Base-by-base conservation (phyloP, 2,797 vertebrate genomes). In the Mus spretus region DNA sequence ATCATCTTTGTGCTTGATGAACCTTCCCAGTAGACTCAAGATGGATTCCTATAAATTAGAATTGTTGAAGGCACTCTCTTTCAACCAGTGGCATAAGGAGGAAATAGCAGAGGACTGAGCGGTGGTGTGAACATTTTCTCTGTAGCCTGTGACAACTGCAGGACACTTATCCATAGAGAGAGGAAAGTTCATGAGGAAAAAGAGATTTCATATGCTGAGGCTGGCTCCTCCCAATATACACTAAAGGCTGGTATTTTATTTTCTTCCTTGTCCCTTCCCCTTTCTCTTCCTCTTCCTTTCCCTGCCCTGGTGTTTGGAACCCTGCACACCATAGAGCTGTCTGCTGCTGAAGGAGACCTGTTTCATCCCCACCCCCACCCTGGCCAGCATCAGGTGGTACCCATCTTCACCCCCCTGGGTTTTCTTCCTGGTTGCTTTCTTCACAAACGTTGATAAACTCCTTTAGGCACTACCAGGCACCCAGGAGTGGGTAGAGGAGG, bases 401-500 rank as follows among this genome's bases (percentile, higher is more conserved):
- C 92, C 63, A 3, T 79, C 80, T 91, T 63, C 86, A 75, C 67
- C 70, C 47, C 11, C 28, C 34, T n/a, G 31, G 12, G 5, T 74
- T 97, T 97, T 78, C 82, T 85, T 91, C 70, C 78, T 7, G 9
- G 22, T 37, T 26, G 12, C 40, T 87, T 97, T 97, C 91, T 65
- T 89, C 89, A 91, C 94, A 79, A 34, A 28, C 55, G 44, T 84
- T 95, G 77, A 2, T 96, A 94, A 97, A 97, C 85, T 94, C 63
- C 89, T 96, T 44, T 44, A 50, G 67, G 94, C 92, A 85, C 97
- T 94, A 92, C 97, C 28, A 95, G 59, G 70, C 83, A 14, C 19
- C 63, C 70, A 57, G 96, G 97, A 97, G 83, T 80, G 78, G 91
- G 91, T 63, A 93, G 96, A 95, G 90, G 96, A 97, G 93, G 90